Conservation (phyloP, 2,888 invertebrate genomes). For the Morinoia aosen region DNA sequence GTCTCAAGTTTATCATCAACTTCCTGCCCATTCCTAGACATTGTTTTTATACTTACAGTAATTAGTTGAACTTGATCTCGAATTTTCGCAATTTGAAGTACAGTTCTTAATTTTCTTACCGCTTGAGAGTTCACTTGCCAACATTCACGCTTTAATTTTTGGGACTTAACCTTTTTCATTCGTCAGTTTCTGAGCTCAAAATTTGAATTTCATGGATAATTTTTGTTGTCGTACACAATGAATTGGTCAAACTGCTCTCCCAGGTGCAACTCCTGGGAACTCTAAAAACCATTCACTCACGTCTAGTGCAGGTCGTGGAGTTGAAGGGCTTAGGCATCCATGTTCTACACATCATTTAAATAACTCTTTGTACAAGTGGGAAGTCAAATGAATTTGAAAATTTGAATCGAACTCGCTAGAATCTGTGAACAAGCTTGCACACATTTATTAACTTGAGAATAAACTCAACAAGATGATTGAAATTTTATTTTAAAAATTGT, state of each 20-base stretch:
- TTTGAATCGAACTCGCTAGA: no score
- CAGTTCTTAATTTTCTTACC: not conserved
- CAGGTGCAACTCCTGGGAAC: not conserved
- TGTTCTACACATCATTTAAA: no score
- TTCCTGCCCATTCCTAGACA: not conserved
- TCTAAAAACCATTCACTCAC: not conserved
- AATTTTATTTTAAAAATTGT: not conserved
- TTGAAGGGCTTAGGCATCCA: no score
- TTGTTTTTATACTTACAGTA: not conserved
- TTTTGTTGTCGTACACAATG: not conserved
- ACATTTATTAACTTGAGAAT: no score
- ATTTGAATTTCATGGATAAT: not conserved
- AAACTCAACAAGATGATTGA: no score
- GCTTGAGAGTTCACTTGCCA: not conserved
- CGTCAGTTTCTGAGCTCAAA: not conserved
- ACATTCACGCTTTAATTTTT: not conserved
- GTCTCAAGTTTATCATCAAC: not conserved
- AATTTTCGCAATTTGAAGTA: not conserved
- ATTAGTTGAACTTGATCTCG: not conserved
- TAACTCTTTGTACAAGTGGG: no score
- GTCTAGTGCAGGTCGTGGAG: no score
- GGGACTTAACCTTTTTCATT: not conserved
- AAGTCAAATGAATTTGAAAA: no score
- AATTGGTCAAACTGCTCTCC: not conserved
- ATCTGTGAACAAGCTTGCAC: no score